These are phyloP conservation scores for Gopherus flavomarginatus DNA, from an alignment of 2,113 vertebrate species.

Conservation along the genomic window DNA sequence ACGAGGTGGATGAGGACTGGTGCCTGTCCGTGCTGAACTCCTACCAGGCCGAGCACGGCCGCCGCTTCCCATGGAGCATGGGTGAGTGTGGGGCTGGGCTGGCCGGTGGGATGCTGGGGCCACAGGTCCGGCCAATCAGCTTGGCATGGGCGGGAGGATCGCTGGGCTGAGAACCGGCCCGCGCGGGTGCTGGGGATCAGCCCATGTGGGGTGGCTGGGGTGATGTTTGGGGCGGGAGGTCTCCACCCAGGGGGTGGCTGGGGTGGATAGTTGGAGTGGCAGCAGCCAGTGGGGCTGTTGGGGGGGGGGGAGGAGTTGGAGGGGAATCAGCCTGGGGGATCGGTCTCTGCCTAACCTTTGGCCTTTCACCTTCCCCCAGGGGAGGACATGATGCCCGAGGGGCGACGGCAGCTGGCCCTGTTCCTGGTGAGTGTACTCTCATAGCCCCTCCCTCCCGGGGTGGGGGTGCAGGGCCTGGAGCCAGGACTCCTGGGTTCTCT, in stretches of 20 bases:
- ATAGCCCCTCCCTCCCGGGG: background rate
- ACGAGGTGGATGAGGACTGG: constrained; percentile 92
- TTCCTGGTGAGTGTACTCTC: constrained; percentile 82
- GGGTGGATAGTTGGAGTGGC: accelerated
- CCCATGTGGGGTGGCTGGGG: background rate
- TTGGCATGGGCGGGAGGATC: accelerated
- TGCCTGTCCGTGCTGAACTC: constrained; percentile 89
- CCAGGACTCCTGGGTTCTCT: no score
- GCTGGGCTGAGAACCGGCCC: background rate
- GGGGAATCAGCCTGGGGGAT: background rate
- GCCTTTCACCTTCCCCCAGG: constrained; percentile 70
- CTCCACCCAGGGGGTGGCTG: background rate
- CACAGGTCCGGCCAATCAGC: background rate
- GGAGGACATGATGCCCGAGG: constrained; percentile 87
- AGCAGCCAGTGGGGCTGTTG: no score
- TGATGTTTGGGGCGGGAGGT: background rate
- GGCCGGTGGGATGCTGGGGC: no score
- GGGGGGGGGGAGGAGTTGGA: accelerated
- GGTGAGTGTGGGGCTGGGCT: constrained; percentile 73
- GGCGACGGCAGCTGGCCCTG: constrained; percentile 84
- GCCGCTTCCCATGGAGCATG: constrained; percentile 88
- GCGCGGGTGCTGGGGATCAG: background rate
- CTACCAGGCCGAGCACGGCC: constrained; percentile 84
- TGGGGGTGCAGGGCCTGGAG: background rate
- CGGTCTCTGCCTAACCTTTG: accelerated